A percentile compares a stretch with the other conserved stretches of the same genome.
Evolutionary conservation across 37 sponge, comb jelly and placozoan genomes (phyloP).

Genomic region (Diacarnus erythraeanus): DNA sequence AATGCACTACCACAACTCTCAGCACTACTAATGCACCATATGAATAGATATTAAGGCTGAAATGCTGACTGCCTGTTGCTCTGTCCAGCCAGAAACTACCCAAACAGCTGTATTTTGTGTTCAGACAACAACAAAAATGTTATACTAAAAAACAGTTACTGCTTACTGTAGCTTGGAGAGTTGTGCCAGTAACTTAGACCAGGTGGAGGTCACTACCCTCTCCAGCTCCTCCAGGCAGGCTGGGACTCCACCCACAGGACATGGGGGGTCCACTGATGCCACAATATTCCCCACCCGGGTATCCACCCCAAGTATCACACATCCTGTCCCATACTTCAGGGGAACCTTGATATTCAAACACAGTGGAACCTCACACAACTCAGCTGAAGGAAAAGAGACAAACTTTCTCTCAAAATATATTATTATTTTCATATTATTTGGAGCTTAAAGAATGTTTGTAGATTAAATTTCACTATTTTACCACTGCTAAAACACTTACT

Average conservation of each 20-base stretch:
- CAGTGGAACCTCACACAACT: constrained; percentile 12
- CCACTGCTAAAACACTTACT: constrained; percentile 14
- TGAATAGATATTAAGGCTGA: too few species aligned
- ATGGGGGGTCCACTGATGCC: constrained; percentile 36
- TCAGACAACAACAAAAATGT: too few species aligned
- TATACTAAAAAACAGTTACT: too few species aligned
- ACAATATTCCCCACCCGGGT: constrained; percentile 50
- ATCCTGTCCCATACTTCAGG: constrained; percentile 17
- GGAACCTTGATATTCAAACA: constrained; percentile 23
- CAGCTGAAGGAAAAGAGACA: constrained; percentile 8
- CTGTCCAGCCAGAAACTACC: too few species aligned
- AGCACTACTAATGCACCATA: too few species aligned
- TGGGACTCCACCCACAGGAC: constrained; percentile 14
- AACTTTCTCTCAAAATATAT: too few species aligned
- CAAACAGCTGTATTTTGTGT: too few species aligned
- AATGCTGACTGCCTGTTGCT: too few species aligned
- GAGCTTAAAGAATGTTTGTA: background rate
- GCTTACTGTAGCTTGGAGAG: constrained; percentile 59
- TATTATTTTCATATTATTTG: too few species aligned
- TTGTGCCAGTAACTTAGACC: constrained; percentile 10
- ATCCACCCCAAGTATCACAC: constrained; percentile 53
- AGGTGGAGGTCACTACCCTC: constrained; percentile 10
- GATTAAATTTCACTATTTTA: background rate
- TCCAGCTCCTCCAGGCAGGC: constrained; percentile 49
- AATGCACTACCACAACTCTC: too few species aligned